These are phyloP conservation scores for Papilio protenor DNA, from an alignment of 2,888 invertebrate species.

Conservation along the genomic window DNA sequence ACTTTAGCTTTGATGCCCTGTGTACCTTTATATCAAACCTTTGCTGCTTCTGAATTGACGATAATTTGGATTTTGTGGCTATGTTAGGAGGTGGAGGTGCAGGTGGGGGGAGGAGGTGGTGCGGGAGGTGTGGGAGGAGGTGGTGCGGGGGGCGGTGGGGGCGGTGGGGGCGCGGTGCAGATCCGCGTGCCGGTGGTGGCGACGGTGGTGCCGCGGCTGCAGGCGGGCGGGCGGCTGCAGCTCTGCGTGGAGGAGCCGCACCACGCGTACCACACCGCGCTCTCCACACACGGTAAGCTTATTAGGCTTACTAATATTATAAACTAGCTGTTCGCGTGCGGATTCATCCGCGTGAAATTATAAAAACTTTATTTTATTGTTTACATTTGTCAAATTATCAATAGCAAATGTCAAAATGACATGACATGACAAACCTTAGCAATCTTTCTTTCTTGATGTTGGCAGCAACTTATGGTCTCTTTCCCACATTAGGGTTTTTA, in stretches of 20 bases:
- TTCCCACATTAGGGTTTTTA: too few species aligned
- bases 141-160: conserved; percentile 25
- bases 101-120: conserved; percentile 47
- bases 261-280: conserved; percentile 71
- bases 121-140: conserved; percentile 9
- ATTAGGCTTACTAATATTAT: too few species aligned
- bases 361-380: too few species aligned
- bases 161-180: conserved; percentile 72
- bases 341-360: too few species aligned
- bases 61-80: not conserved
- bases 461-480: too few species aligned
- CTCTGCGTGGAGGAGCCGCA: conserved; percentile 83
- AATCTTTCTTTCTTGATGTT: too few species aligned
- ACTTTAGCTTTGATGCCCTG: not conserved
- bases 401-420: too few species aligned
- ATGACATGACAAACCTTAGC: too few species aligned
- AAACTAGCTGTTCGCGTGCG: too few species aligned
- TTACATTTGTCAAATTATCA: too few species aligned
- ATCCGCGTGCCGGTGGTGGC: conserved; percentile 86
- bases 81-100: not conserved
- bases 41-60: not conserved
- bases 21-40: not conserved
- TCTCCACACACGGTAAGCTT: conserved; percentile 67
- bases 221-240: conserved; percentile 78
- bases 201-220: conserved; percentile 82